These are phyloP conservation scores for Lasioglossum malachurum DNA, from an alignment of 2,888 invertebrate genomes.

Conservation along the genomic window DNA sequence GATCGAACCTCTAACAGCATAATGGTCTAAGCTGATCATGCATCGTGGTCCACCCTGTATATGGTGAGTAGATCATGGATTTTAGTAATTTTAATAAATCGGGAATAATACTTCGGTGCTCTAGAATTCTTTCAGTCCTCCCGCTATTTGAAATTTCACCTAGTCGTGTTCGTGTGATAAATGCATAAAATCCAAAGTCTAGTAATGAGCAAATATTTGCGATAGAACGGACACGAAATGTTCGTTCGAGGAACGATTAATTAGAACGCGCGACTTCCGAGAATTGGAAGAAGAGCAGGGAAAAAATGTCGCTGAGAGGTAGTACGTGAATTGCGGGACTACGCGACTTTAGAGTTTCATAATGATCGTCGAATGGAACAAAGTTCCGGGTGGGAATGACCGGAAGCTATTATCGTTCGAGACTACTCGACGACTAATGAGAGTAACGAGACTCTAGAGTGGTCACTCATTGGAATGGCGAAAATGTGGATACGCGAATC, in stretches of 20 bases:
- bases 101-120: not conserved
- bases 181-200: not conserved
- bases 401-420: constrained; percentile 17
- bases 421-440: constrained; percentile 51
- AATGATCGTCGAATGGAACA: constrained; percentile 11
- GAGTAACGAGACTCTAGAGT: constrained; percentile 55
- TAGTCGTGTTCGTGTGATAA: not conserved
- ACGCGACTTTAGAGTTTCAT: not conserved
- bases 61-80: too few species aligned
- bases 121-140: not conserved
- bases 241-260: not conserved
- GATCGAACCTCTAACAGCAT: too few species aligned
- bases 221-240: not conserved
- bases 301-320: not conserved
- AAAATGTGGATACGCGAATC: constrained; percentile 32
- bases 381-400: not conserved
- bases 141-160: not conserved
- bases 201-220: not conserved
- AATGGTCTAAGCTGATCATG: too few species aligned
- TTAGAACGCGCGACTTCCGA: not conserved
- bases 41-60: too few species aligned
- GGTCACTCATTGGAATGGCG: constrained; percentile 62
- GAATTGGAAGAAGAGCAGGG: not conserved
- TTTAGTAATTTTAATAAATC: not conserved
- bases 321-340: not conserved